phyloP scores from a whole-genome alignment of 2,113 vertebrate species.

The Oceanites oceanicus region DNA sequence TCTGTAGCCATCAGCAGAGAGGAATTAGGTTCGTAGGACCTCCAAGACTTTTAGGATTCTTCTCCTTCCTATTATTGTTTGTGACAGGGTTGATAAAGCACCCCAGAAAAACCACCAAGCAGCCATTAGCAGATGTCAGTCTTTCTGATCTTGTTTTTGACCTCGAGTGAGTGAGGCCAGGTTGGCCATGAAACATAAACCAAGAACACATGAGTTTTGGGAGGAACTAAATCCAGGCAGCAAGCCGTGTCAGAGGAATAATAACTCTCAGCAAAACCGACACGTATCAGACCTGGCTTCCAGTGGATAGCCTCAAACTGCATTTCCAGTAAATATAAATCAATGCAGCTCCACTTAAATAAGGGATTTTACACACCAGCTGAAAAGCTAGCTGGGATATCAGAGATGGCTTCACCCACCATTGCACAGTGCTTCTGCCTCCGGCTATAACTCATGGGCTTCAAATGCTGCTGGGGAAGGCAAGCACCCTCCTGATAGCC shows the following conservation, averaged over 20 bases:
- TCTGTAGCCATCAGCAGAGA: background rate
- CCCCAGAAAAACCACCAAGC: background rate
- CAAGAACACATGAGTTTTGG: slow-evolving; percentile 21
- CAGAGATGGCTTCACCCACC: background rate
- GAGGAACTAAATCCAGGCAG: slow-evolving; percentile 12
- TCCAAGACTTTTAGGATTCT: background rate
- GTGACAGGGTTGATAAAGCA: slow-evolving; percentile 15
- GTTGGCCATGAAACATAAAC: slow-evolving; percentile 11
- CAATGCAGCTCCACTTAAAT: background rate
- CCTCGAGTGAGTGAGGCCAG: background rate
- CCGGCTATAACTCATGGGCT: fast-evolving
- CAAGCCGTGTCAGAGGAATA: background rate
- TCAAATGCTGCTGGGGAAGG: background rate
- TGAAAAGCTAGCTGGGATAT: background rate
- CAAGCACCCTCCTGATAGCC: background rate
- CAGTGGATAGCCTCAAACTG: background rate
- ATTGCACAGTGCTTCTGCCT: background rate
- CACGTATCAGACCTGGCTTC: background rate
- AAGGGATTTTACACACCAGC: background rate
- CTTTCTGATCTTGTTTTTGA: slow-evolving; percentile 19
- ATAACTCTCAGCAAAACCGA: background rate
- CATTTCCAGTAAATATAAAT: slow-evolving; percentile 33
- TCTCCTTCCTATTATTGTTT: background rate
- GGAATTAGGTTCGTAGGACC: background rate
- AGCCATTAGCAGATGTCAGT: background rate